phyloP scores from a whole-genome alignment of 2,888 invertebrate genomes.

The Parnassius mnemosyne region DNA sequence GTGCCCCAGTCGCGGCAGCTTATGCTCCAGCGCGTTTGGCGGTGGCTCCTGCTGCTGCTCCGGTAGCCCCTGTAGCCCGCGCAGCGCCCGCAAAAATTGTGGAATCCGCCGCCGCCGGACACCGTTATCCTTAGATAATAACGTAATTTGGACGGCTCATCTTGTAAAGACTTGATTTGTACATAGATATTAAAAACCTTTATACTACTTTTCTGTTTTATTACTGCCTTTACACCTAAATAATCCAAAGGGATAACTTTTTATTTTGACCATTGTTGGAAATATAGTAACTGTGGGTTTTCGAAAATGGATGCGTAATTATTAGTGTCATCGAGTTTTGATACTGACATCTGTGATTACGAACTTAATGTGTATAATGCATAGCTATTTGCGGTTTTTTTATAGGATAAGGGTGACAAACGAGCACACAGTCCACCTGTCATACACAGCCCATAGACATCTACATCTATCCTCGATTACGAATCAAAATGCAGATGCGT shows the following conservation, averaged over 20 bases:
- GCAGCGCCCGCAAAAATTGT: slow-evolving; percentile 84
- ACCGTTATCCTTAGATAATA: slow-evolving; percentile 64
- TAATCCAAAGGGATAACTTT: background rate
- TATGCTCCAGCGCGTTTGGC: slow-evolving; percentile 36
- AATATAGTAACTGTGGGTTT: no score
- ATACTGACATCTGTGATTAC: no score
- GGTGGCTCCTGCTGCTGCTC: slow-evolving; percentile 43
- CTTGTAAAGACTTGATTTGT: slow-evolving; percentile 63
- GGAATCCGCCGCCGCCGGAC: slow-evolving; percentile 67
- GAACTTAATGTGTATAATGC: no score
- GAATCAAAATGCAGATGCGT: no score
- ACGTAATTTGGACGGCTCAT: slow-evolving; percentile 45
- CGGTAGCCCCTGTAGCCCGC: slow-evolving; percentile 78
- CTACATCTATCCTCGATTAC: no score
- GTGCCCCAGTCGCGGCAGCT: slow-evolving; percentile 44
- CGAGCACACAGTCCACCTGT: no score
- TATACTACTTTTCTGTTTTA: slow-evolving; percentile 31
- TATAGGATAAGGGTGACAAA: no score
- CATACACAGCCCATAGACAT: no score
- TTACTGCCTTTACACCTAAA: background rate
- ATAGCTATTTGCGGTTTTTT: no score
- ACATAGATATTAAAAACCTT: slow-evolving; percentile 53
- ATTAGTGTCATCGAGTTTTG: no score
- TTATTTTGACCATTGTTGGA: background rate
- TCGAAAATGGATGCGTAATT: no score